Base-by-base conservation (phyloP, 2,113 vertebrate species). In the Sitta europaea region DNA sequence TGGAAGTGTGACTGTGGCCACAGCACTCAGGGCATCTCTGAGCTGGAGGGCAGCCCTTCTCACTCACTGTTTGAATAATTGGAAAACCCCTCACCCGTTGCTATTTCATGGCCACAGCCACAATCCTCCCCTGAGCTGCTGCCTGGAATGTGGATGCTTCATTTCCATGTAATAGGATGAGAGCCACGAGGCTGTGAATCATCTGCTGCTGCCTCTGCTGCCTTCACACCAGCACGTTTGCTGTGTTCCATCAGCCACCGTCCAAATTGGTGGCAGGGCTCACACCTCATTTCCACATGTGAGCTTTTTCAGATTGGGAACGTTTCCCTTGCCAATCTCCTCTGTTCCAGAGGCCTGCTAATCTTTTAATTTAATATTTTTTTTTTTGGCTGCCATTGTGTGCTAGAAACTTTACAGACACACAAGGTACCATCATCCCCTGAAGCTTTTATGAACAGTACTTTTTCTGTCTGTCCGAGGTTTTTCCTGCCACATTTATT, bases 81-180 rank as follows among this genome's bases (percentile, higher is more conserved):
- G 94, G 95, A 94, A 95, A 97, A 96, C 74, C 67, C 74, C 71
- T 97, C 94, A 88, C 51, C 85, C 75, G 2, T 92, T 83, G 65
- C 84, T 78, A 42, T 72, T 94, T 91, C 88, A 97, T 0, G 3
- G 42, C 74, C 89, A 61, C 68, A 85, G 53, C 62, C 28, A 0
- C 90, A 83, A 67, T 73, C 74, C 55, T 83, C 22, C 81, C 67
- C 81, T 58, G 88, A 29, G 75, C 55, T 40, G 54, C 66, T 0
- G 2, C 33, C 79, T 76, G 58, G 74, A 82, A 72, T 72, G 45
- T 11, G 38, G 66, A 70, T 75, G 90, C 67, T 76, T 88, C 73
- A 36, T 96, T 96, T 96, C 94, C 85, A 88, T 88, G 92, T 96
- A 93, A 96, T 66, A 77, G 87, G 81, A 88, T 90, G 87, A 73